Evolutionary conservation across 92 coral and sea anemone genomes (phyloP).

Genomic region (Heliopora coerulea): DNA sequence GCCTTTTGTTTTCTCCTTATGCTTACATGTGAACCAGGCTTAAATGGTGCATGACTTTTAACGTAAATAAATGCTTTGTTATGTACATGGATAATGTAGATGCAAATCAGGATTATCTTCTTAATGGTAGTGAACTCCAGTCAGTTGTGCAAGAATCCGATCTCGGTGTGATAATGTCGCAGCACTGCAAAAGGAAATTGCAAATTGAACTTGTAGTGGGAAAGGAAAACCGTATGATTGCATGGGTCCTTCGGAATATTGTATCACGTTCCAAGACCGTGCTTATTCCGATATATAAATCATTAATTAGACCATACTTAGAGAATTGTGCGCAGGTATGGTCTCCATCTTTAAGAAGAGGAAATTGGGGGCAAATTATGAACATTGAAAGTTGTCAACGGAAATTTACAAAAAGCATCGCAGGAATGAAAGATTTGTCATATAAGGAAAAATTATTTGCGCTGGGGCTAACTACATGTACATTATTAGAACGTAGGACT

Average conservation of each 20-base stretch:
- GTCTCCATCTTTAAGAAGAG: conserved; percentile 13
- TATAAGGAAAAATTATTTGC: conserved; percentile 18
- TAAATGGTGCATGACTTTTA: neutral
- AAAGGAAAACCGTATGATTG: neutral
- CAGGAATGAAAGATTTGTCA: conserved; percentile 7
- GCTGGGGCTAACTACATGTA: conserved; percentile 18
- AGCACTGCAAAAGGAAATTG: neutral
- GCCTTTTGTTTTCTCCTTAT: too few relatives aligned
- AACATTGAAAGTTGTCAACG: conserved; percentile 31
- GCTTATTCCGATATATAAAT: conserved; percentile 40
- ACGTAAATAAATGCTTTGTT: neutral
- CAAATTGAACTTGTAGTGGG: neutral
- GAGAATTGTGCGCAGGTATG: conserved; percentile 38
- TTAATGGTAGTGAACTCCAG: conserved; percentile 5
- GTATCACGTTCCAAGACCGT: conserved; percentile 12
- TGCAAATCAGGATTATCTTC: neutral
- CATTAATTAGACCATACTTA: conserved; percentile 36
- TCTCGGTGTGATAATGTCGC: neutral
- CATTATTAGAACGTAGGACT: conserved; percentile 12
- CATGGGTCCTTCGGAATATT: conserved; percentile 1
- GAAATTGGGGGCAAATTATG: conserved; percentile 21
- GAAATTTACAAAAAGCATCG: conserved; percentile 17
- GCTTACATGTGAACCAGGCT: too few relatives aligned
- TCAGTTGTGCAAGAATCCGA: neutral
- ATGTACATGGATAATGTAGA: neutral